Conservation (phyloP, 2,888 invertebrate genomes). For the Lepeophtheirus nordmannii region DNA sequence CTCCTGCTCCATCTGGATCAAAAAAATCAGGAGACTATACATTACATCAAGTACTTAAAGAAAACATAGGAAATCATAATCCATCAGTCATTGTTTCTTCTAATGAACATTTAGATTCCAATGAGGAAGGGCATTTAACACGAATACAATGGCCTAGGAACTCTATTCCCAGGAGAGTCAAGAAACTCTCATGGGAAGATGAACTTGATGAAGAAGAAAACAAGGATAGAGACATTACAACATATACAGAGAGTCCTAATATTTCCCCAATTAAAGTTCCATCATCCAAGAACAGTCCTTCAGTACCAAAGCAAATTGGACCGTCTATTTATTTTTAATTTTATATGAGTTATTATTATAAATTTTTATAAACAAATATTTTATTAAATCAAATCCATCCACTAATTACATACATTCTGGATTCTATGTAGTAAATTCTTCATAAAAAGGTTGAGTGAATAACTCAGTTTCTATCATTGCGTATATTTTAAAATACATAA, state of each 20-base stretch:
- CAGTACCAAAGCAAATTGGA: neutral
- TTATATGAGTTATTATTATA: neutral
- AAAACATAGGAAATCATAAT: neutral
- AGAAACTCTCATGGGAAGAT: slow-evolving; percentile 64
- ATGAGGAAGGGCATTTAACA: slow-evolving; percentile 19
- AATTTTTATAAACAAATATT: no score
- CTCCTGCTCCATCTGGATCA: neutral
- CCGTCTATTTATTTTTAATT: neutral
- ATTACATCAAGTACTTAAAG: neutral
- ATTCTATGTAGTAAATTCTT: no score
- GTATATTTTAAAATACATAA: no score
- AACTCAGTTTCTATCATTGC: no score
- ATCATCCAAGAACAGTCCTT: neutral
- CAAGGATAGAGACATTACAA: slow-evolving; percentile 17
- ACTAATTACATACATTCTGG: no score
- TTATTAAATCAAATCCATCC: no score
- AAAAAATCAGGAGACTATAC: neutral
- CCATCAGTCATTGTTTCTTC: neutral
- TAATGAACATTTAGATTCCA: neutral
- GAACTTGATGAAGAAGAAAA: slow-evolving; percentile 31
- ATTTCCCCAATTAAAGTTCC: neutral
- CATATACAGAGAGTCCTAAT: slow-evolving; percentile 3
- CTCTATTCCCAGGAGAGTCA: slow-evolving; percentile 53
- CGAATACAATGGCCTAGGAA: slow-evolving; percentile 46
- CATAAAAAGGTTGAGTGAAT: no score